Conservation (phyloP, 2,888 invertebrate species). For the Ornithoptera alexandrae region DNA sequence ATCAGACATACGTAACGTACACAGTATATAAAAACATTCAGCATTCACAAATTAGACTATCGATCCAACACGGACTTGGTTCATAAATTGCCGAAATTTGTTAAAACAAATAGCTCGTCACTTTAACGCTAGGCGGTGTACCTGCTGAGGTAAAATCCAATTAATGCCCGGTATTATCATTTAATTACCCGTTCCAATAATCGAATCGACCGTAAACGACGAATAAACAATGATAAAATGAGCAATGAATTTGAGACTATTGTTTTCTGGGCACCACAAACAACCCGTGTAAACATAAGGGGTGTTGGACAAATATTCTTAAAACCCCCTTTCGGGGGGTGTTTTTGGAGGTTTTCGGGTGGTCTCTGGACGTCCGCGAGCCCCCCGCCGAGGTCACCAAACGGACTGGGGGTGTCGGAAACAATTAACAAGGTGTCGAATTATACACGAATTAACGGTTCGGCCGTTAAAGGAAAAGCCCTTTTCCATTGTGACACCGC, state of each 20-base stretch:
- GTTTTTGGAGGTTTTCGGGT: constrained; percentile 49
- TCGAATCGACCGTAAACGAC: constrained; percentile 77
- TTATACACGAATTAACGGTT: constrained; percentile 79
- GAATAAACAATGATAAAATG: constrained; percentile 80
- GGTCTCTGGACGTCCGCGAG: constrained; percentile 61
- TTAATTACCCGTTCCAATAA: constrained; percentile 79
- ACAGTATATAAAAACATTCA: background rate
- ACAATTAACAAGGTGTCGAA: constrained; percentile 81
- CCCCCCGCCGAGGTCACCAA: constrained; percentile 71
- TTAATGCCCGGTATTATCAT: constrained; percentile 78
- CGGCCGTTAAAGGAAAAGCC: constrained; percentile 77
- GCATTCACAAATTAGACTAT: constrained; percentile 18
- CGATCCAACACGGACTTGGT: constrained; percentile 14
- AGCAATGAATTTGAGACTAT: constrained; percentile 80
- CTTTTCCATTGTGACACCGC: constrained; percentile 74
- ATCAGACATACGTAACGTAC: background rate
- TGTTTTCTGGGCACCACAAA: constrained; percentile 79
- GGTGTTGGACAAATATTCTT: constrained; percentile 77
- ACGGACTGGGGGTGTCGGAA: constrained; percentile 73
- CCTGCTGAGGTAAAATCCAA: constrained; percentile 71
- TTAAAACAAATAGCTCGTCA: constrained; percentile 46
- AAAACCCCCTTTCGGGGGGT: constrained; percentile 63
- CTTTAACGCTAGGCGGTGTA: constrained; percentile 54
- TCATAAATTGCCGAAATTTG: constrained; percentile 31
- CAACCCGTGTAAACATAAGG: constrained; percentile 76